Percentiles rank a stretch among this genome's conserved stretches.
phyloP scores from a whole-genome alignment of 2,888 invertebrate genomes.

The Cacoxenus indagator region DNA sequence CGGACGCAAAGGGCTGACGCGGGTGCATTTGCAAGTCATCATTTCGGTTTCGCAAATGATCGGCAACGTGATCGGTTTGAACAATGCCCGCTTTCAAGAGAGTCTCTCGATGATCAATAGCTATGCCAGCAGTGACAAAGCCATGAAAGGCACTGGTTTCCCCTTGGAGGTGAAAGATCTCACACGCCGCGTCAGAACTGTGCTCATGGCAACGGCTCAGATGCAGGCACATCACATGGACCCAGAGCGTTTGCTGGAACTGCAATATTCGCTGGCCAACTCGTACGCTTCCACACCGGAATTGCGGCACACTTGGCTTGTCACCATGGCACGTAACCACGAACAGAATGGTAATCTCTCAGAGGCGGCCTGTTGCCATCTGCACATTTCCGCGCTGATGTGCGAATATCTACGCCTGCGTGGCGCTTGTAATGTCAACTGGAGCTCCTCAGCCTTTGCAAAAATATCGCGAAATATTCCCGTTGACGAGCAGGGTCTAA shows the following conservation, averaged over 20 bases:
- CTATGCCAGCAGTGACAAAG: constrained; percentile 92
- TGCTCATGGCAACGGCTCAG: constrained; percentile 94
- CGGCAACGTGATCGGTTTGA: constrained; percentile 89
- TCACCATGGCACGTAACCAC: constrained; percentile 92
- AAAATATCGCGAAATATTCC: constrained; percentile 90
- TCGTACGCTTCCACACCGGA: constrained; percentile 96
- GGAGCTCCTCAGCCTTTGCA: constrained; percentile 90
- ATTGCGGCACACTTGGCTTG: constrained; percentile 94
- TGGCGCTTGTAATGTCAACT: constrained; percentile 71
- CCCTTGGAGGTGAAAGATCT: constrained; percentile 93
- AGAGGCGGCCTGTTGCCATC: constrained; percentile 95
- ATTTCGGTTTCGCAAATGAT: constrained; percentile 95
- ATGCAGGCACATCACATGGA: constrained; percentile 92
- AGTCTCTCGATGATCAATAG: constrained; percentile 93
- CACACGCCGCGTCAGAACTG: constrained; percentile 92
- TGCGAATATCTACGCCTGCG: constrained; percentile 91
- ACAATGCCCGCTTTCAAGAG: constrained; percentile 95
- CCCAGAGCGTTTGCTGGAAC: constrained; percentile 90
- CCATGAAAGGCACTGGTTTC: constrained; percentile 93
- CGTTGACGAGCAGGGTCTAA: constrained; percentile 86
- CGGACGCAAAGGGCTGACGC: constrained; percentile 84
- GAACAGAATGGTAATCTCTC: constrained; percentile 86
- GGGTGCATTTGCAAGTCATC: constrained; percentile 94
- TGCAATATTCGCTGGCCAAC: constrained; percentile 92
- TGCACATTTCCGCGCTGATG: constrained; percentile 95